phyloP scores from a whole-genome alignment of 64 coral and sea anemone genomes.

The Actinia tenebrosa region DNA sequence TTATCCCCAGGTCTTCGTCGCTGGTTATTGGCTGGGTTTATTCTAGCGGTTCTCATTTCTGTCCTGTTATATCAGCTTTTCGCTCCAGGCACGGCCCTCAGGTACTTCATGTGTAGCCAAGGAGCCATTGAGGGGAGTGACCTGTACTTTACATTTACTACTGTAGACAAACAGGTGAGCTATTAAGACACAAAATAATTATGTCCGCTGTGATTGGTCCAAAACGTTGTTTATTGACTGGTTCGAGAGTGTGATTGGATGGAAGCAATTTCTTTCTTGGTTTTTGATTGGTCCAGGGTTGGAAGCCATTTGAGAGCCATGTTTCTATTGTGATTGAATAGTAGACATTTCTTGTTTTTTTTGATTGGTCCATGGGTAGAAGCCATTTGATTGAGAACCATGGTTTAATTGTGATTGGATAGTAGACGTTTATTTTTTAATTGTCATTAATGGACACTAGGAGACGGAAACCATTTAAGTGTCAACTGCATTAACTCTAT shows the following conservation, averaged over 20 bases:
- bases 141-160: conserved; percentile 47
- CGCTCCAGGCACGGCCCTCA: conserved; percentile 45
- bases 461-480: neutral
- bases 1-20: neutral
- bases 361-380: neutral
- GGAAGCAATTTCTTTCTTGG: neutral
- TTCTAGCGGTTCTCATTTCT: conserved; percentile 23
- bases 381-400: neutral
- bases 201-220: neutral
- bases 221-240: neutral
- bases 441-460: no score
- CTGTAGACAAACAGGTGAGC: conserved; percentile 29
- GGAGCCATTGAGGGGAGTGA: conserved; percentile 50
- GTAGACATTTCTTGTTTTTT: no score
- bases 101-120: conserved; percentile 53
- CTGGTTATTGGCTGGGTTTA: conserved; percentile 33
- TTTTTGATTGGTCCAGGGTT: neutral
- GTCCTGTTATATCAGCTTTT: conserved; percentile 60
- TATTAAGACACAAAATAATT: neutral
- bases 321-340: neutral
- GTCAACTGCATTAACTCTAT: neutral
- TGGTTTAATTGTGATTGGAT: neutral
- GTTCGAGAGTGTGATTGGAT: neutral
- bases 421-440: no score
- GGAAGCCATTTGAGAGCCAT: neutral